phyloP scores from a whole-genome alignment of 2,113 vertebrate species.

The Silurus meridionalis region DNA sequence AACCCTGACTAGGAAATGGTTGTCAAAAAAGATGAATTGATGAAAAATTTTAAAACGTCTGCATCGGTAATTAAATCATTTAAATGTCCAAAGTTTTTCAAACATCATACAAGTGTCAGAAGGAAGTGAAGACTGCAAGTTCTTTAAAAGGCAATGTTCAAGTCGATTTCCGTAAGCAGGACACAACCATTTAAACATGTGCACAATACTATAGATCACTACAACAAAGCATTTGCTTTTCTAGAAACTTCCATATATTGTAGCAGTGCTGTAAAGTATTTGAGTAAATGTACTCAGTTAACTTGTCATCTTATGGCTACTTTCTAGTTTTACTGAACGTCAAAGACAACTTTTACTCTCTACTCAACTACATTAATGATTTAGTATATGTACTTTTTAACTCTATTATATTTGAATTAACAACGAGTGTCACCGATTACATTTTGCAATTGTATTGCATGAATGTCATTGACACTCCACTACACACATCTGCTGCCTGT shows the following conservation, averaged over 20 bases:
- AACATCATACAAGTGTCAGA: neutral
- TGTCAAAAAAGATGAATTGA: neutral
- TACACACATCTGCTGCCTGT: no score
- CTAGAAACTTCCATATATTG: neutral
- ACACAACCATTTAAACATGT: neutral
- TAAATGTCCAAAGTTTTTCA: neutral
- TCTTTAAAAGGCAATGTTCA: neutral
- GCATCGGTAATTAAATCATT: neutral
- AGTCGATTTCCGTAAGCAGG: neutral
- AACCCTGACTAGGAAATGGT: neutral
- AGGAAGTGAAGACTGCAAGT: neutral
- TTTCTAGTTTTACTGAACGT: no score
- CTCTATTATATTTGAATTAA: no score
- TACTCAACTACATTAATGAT: no score
- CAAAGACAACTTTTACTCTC: no score
- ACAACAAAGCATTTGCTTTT: neutral
- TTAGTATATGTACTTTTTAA: no score
- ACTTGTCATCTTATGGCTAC: no score
- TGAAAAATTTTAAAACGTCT: neutral
- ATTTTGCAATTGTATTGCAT: no score
- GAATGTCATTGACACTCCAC: no score
- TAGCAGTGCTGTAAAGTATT: no score
- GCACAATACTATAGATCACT: neutral
- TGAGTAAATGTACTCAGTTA: no score
- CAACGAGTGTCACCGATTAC: no score